Evolutionary conservation across 2,797 vertebrate genomes (phyloP), one percentile per base, ranked within the genome.

Genomic region (Acanthurus tractus): DNA sequence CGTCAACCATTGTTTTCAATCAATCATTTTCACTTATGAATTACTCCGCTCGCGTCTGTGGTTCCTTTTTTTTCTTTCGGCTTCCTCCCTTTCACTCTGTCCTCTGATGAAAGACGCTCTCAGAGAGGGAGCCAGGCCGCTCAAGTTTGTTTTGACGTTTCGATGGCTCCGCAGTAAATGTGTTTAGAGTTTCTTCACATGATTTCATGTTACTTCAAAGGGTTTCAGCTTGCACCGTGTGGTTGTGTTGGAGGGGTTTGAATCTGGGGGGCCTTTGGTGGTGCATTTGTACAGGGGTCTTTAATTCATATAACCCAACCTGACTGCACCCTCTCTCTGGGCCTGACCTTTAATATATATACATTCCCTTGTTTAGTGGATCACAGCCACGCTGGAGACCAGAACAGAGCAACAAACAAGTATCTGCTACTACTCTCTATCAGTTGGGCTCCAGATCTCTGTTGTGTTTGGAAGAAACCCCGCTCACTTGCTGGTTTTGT

Each of bases 111-210:
- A 78, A 84, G 68, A 74, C 49, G 0, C 68, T 70, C 73, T 78
- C 38, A 76, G 74, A 84, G 75, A 82, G 53, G 63, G 67, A 78
- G 85, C 86, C 87, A 84, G 87, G 79, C 74, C 7, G n/a, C 79
- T 76, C 49, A 0, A 57, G 72, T 87, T 86, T 91, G 82, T 86
- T 90, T 82, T 87, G 84, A 87, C 46, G 11, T 88, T 69, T 86
- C 58, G 23, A 63, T 74, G 81, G 69, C 74, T 79, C 42, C 14
- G 9, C 55, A 20, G 53, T 70, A 49, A 85, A 80, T 34, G 65
- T 82, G 73, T 82, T 87, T 85, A 78, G 67, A 82, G 56, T 85
- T 87, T 85, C 52, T 76, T 78, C 64, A 76, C 23, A 61, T 77
- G 74, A 88, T 83, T 71, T 50, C 45, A 63, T 11, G 63, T 58